Evolutionary conservation across 2,113 vertebrate genomes (phyloP).

Genomic region (Lepisosteus oculatus): DNA sequence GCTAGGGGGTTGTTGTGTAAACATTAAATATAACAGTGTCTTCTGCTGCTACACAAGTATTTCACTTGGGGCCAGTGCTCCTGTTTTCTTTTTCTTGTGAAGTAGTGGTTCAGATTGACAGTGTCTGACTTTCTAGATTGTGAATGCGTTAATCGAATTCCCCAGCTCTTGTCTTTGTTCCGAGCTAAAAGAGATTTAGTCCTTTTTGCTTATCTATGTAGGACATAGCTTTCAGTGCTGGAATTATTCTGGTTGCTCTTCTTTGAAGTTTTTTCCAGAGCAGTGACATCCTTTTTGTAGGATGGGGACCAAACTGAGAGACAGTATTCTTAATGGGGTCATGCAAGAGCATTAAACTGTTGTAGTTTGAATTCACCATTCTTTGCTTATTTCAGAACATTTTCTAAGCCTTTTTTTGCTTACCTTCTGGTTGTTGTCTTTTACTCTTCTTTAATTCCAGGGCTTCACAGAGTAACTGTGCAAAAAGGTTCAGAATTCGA

Average conservation of each 20-base stretch:
- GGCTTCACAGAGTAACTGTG: too few relatives aligned
- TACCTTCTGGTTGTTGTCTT: too few relatives aligned
- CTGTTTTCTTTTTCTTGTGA: not conserved
- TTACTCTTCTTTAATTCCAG: too few relatives aligned
- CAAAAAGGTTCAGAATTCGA: too few relatives aligned
- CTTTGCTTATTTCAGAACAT: too few relatives aligned
- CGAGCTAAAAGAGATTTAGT: not conserved
- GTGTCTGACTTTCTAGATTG: not conserved
- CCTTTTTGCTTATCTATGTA: not conserved
- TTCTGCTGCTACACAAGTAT: too few relatives aligned
- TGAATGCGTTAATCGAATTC: not conserved
- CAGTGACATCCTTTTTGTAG: not conserved
- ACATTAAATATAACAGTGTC: too few relatives aligned
- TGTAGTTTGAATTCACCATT: too few relatives aligned
- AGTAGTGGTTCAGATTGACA: not conserved
- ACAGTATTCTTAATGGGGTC: not conserved
- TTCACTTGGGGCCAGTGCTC: too few relatives aligned
- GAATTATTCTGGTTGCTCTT: conserved; percentile 9
- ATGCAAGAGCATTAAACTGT: too few relatives aligned
- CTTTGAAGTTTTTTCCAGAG: conserved; percentile 14
- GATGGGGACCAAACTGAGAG: conserved; percentile 5
- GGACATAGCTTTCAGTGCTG: conserved; percentile 6
- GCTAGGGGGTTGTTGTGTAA: too few relatives aligned
- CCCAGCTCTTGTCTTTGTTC: not conserved
- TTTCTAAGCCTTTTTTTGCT: too few relatives aligned